Evolutionary conservation across 2,888 invertebrate species (phyloP), one percentile per base, ranked within the genome.

Genomic region (Drosophila atroscutellata): DNA sequence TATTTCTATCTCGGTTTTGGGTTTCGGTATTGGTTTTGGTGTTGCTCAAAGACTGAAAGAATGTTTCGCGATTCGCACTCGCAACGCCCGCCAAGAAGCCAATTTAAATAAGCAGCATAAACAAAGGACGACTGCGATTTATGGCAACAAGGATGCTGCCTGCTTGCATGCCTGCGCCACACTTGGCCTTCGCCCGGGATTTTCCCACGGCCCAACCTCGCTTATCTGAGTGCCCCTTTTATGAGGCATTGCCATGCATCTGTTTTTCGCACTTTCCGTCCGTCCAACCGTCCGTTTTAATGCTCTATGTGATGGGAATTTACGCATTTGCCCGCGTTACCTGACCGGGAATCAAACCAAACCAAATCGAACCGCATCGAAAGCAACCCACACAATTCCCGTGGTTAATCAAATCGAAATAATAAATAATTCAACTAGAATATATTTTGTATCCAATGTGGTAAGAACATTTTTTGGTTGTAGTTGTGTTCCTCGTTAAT

Each of bases 21-120:
- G 39, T 24, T 45, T 32, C 9, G 58, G 24, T 61, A 57, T 45
- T 42, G 54, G 30, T 58, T 28, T 49, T 11, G 47, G 39, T 26
- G 32, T 24, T 32, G 45, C 30, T 13, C 37, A 52, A 45, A 37
- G 24, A 36, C 20, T 24, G 36, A 32, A 32, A 32, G 32, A 28
- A 49, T 28, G 26, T 26, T 56, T 56, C 50, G 62, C 61, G 50
- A 30, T 64, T 26, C 37, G 52, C 42, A 61, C 47, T 72, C 57
- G 81, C 70, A 71, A 75, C 78, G 77, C 86, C 89, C 90, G 90
- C 86, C 87, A 88, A 88, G 90, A 88, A 88, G 87, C 87, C 87
- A 88, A 88, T 88, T 90, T 88, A 90, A 88, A 88, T 88, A 90
- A 90, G 90, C 90, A 87, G 78, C 86, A 90, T 90, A 86, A 86